Percentiles rank a stretch among this genome's conserved stretches.
phyloP scores from a whole-genome alignment of 2,113 vertebrate species.

The Indicator indicator region DNA sequence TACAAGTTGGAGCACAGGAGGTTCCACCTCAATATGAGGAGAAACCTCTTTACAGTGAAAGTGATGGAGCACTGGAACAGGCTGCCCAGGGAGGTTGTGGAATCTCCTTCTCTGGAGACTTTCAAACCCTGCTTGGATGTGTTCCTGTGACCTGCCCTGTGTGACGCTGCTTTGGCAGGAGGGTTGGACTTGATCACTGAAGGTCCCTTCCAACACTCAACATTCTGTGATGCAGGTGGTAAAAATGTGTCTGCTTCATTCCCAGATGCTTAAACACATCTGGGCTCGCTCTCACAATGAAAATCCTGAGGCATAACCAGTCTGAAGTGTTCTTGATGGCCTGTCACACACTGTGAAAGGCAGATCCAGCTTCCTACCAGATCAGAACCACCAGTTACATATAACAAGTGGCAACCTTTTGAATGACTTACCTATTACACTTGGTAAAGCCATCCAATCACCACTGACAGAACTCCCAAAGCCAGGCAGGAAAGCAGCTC shows the following conservation, averaged over 20 bases:
- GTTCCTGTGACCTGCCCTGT: too few relatives aligned
- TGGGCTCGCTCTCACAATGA: neutral
- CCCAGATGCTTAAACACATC: neutral
- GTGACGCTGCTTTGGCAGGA: too few relatives aligned
- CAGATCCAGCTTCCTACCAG: neutral
- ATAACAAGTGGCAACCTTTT: neutral
- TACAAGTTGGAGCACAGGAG: too few relatives aligned
- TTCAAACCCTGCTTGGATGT: too few relatives aligned
- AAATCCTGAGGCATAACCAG: neutral
- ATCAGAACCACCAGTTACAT: neutral
- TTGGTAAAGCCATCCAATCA: neutral
- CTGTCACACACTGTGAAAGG: neutral
- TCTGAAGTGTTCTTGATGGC: neutral
- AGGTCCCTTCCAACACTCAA: too few relatives aligned
- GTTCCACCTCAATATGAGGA: too few relatives aligned
- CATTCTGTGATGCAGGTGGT: neutral
- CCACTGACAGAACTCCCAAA: neutral
- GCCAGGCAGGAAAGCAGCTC: neutral
- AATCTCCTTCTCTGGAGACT: too few relatives aligned
- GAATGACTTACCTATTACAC: neutral
- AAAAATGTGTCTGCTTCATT: neutral
- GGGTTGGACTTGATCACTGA: too few relatives aligned
- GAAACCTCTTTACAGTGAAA: too few relatives aligned
- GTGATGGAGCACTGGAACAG: too few relatives aligned
- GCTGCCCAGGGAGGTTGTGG: too few relatives aligned